phyloP scores from a whole-genome alignment of 2,888 invertebrate species.

The Agrilus mali region DNA sequence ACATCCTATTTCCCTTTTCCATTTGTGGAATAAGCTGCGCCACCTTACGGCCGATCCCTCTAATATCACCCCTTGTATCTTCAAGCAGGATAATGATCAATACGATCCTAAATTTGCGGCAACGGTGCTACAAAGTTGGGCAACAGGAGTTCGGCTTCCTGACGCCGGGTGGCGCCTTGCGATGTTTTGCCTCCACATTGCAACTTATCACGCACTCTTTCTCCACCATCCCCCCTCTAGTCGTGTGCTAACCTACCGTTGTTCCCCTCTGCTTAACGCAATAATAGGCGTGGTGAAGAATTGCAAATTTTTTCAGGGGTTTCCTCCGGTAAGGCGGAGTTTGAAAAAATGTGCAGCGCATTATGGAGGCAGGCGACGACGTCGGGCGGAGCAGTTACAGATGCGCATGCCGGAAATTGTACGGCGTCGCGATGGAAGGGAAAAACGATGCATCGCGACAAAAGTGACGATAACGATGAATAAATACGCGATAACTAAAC shows the following conservation, averaged over 20 bases:
- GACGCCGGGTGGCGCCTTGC: conserved; percentile 7
- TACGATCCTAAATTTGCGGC: too few species aligned
- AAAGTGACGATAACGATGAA: too few species aligned
- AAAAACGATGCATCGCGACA: conserved; percentile 1
- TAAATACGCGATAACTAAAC: too few species aligned
- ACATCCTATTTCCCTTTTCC: too few species aligned
- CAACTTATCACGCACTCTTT: background rate
- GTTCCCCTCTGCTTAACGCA: conserved; percentile 15
- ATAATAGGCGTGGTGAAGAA: conserved; percentile 18
- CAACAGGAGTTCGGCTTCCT: conserved; percentile 3
- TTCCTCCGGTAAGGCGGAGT: conserved; percentile 28
- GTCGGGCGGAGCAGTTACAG: conserved; percentile 21
- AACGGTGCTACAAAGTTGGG: background rate
- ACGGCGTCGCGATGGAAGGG: conserved; percentile 24
- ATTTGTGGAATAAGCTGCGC: too few species aligned
- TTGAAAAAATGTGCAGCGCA: conserved; percentile 28
- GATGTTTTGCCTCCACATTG: too few species aligned
- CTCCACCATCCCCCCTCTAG: conserved; percentile 2
- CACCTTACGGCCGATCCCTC: too few species aligned
- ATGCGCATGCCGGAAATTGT: conserved; percentile 29
- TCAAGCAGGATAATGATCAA: too few species aligned
- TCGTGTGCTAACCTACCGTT: conserved; percentile 10
- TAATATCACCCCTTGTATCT: too few species aligned
- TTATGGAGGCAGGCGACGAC: conserved; percentile 25
- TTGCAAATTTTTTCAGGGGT: conserved; percentile 27